Conservation (phyloP, 2,797 vertebrate species). For the Poliocrania exsul region DNA sequence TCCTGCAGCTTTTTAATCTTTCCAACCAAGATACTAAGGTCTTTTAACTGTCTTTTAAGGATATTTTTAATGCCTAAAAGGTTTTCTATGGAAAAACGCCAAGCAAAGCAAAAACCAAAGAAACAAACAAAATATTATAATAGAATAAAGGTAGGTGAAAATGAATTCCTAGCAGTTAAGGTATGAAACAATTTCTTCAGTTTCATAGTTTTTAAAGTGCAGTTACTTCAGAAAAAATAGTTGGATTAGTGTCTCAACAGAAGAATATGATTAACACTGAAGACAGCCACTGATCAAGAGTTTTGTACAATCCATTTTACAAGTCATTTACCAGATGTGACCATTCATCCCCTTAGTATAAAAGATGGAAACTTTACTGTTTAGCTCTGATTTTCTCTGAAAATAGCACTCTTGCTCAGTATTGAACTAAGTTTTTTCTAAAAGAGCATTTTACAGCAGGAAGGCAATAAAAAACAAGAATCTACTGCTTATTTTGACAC, state of each 20-base stretch:
- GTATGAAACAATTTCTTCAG: neutral
- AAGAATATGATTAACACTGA: neutral
- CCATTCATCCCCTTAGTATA: rapidly evolving
- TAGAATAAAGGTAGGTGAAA: neutral
- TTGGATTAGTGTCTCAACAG: neutral
- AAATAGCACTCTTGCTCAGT: neutral
- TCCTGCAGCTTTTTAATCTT: neutral
- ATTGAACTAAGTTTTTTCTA: neutral
- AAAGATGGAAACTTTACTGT: neutral
- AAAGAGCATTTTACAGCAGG: neutral
- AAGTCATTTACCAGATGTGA: neutral
- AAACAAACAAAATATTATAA: neutral
- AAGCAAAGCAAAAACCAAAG: neutral
- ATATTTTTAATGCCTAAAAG: neutral
- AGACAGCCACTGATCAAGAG: neutral
- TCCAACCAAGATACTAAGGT: neutral
- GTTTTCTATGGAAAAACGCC: neutral
- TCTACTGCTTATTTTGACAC: neutral
- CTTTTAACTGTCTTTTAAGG: neutral
- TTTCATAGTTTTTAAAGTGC: neutral
- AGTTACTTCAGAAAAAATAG: neutral
- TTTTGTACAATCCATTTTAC: neutral
- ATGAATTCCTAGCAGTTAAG: neutral
- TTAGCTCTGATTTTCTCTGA: neutral
- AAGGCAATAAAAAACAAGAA: neutral